Percentiles rank a stretch among this genome's conserved stretches.
Conservation (phyloP, 2,888 invertebrate species). For the Cataglyphis altisquamis region DNA sequence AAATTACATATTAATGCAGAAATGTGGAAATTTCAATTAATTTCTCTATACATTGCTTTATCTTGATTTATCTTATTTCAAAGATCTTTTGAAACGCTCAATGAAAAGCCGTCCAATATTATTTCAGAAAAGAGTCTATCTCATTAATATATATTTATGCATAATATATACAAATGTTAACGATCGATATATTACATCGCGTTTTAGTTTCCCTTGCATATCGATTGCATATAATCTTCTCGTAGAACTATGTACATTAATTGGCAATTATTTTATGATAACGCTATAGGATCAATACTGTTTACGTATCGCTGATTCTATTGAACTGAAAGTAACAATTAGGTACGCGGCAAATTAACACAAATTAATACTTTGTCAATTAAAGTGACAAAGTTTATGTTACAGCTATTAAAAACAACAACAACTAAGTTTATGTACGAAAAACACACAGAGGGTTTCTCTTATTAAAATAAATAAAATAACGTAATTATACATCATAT, state of each 20-base stretch:
- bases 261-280: constrained; percentile 40
- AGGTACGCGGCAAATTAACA: constrained; percentile 25
- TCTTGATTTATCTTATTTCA: neutral
- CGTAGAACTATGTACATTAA: constrained; percentile 23
- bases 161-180: neutral
- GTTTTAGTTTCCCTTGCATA: neutral
- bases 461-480: neutral
- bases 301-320: constrained; percentile 24
- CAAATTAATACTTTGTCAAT: constrained; percentile 28
- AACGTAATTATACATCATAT: neutral
- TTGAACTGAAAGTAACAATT: constrained; percentile 38
- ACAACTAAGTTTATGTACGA: neutral
- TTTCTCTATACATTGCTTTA: neutral
- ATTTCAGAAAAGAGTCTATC: neutral
- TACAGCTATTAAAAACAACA: neutral
- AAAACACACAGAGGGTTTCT: neutral
- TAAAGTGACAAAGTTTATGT: neutral
- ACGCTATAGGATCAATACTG: constrained; percentile 29
- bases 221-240: neutral
- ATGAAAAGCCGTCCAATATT: neutral
- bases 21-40: neutral
- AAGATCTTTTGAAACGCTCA: neutral
- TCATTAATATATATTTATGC: neutral
- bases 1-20: neutral
- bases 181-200: neutral